Base-by-base conservation (phyloP, 2,113 vertebrate genomes). In the Conger conger region DNA sequence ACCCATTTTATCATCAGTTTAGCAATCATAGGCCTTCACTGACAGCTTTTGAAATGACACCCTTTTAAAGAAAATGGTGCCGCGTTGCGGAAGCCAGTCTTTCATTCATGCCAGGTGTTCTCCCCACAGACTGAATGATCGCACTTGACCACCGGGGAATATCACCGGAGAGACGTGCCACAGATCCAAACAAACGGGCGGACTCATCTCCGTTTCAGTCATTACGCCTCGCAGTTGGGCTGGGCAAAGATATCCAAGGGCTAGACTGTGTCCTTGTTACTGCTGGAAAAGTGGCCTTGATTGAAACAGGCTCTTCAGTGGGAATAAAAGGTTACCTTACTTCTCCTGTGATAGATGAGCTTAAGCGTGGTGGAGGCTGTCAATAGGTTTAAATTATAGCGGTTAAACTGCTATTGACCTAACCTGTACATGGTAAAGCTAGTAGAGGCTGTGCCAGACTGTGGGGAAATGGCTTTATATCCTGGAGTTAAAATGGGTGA, bases 301-400 rank as follows among this genome's bases (percentile, higher is more conserved):
- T 9, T 9, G 30, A 18, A 18, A 18, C 8, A n/a, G 1, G 13
- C 78, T 76, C 37, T 50, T 7, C 45, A n/a, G 9, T 5, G 6
- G 50, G 37, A 16, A 20, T 78, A 78, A 78, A 78, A 38, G 17
- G 23, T 18, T 68, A 11, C 57, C 45, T 27, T 73, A 16, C 30
- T 57, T 60, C 30, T 60, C 79, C 54, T 37, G 79, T 60, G 84
- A 63, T 57, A 45, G 23, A 16, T 35, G 80, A 50, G 73, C 27
- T 82, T 82, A 78, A 83, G 79, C 17, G 27, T 76, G 57, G 38
- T 57, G n/a, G 85, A 18, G n/a, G 18, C 3, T 83, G 82, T 83
- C 82, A 73, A 83, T 83, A 80, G 81, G 40, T 30, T 86, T 86
- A 63, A 86, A 45, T 86, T 54, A 79, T 83, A 86, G 76, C 38